Conservation (phyloP, 2,113 vertebrate species). For the Micromys minutus region DNA sequence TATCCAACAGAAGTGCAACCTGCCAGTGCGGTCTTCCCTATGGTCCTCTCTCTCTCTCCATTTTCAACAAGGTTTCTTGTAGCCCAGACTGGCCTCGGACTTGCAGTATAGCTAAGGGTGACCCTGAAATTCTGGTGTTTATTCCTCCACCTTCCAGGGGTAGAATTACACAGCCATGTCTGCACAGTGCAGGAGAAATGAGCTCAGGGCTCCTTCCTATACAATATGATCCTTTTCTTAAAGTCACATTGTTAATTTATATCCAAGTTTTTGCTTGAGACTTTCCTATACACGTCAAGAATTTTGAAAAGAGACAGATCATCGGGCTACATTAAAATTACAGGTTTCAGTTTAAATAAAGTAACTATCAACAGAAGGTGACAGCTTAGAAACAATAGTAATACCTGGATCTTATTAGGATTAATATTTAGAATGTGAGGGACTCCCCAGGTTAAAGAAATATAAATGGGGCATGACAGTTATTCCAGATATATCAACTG, state of each 20-base stretch:
- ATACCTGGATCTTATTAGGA: not conserved
- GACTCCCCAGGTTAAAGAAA: not conserved
- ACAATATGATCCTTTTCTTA: not conserved
- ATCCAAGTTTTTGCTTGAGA: not conserved
- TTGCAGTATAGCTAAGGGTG: not conserved
- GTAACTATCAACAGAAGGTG: not conserved
- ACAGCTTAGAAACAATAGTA: not conserved
- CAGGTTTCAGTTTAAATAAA: slow-evolving; percentile 34
- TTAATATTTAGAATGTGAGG: not conserved
- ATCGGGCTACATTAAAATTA: not conserved
- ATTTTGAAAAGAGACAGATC: slow-evolving; percentile 30
- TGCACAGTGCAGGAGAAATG: not conserved
- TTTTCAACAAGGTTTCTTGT: not conserved
- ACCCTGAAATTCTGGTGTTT: not conserved
- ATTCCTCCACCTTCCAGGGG: not conserved
- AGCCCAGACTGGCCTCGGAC: not conserved
- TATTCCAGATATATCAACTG: not conserved
- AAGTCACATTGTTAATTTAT: not conserved
- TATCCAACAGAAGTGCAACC: not conserved
- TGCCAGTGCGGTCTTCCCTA: not conserved
- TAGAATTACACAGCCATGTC: too few relatives aligned
- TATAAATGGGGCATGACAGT: not conserved
- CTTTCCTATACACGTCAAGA: not conserved
- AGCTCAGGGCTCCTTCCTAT: not conserved
- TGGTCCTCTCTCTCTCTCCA: not conserved